Evolutionary conservation across 2,888 invertebrate genomes (phyloP), one percentile per base, ranked within the genome.

Genomic region (Eristalis tenax): DNA sequence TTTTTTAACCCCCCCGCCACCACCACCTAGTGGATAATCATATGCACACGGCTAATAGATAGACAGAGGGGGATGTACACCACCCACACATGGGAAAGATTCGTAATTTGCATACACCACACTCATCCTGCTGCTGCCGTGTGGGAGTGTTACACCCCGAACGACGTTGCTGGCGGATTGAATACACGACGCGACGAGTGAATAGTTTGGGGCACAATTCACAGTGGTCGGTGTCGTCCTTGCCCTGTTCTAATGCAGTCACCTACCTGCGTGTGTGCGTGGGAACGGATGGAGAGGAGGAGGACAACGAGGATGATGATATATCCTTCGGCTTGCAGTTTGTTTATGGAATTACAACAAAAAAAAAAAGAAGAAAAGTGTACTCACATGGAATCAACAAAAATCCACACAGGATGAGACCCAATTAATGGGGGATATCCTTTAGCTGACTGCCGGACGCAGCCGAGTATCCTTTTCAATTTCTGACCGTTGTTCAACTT

Each of bases 41-140:
- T 75, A 71, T 82, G 76, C 82, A 76, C 65, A 76, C 64, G 65
- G 66, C 76, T 76, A 82, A 82, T 82, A 71, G 82, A 82, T 76
- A 82, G 43, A 4, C 18, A 6, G 59, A 59, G 71, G 18, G 28
- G 35, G 26, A 11, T 64, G 64, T 38, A 38, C 38, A 11, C 35
- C 10, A 11, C 35, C 13, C 63, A 59, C 26, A 59, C 8, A 32
- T 66, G 63, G 35, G 57, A 22, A 26, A 35, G 73, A 71, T 82
- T 69, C 82, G 70, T 82, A 76, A 82, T 82, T 82, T 82, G 82
- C 76, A 82, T 82, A 82, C 76, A 76, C 82, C 76, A 59, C 65
- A 82, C 76, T 76, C 82, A 71, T 76, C 82, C 70, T 76, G 43
- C 68, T 66, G 43, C 38, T 43, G 50, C 2, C 50, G 23, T 56